These are phyloP conservation scores for Galerucella pusilla DNA, from an alignment of 2,888 invertebrate genomes.

Conservation along the genomic window DNA sequence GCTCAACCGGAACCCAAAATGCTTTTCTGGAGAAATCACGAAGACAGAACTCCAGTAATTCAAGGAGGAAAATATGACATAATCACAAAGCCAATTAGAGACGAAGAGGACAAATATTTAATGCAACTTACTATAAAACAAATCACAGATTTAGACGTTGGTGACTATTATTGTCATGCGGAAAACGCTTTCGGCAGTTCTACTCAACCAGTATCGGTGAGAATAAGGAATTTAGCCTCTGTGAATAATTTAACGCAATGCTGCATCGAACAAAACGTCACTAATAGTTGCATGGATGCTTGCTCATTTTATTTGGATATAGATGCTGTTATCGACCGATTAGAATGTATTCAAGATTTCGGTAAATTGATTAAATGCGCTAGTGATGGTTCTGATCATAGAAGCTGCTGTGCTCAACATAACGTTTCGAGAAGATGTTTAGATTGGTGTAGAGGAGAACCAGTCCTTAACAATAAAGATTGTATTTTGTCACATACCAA, in stretches of 20 bases:
- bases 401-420: constrained; percentile 83
- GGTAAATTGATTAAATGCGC: constrained; percentile 89
- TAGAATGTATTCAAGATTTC: constrained; percentile 84
- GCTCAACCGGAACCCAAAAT: constrained; percentile 84
- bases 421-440: constrained; percentile 84
- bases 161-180: constrained; percentile 87
- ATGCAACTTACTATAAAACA: constrained; percentile 82
- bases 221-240: constrained; percentile 69
- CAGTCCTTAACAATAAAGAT: constrained; percentile 72
- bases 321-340: constrained; percentile 82
- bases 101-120: constrained; percentile 76
- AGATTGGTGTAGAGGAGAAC: constrained; percentile 86
- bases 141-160: constrained; percentile 72
- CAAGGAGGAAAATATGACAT: constrained; percentile 82
- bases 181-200: constrained; percentile 84
- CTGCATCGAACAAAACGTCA: constrained; percentile 83
- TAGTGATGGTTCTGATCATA: constrained; percentile 84
- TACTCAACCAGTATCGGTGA: constrained; percentile 77
- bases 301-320: constrained; percentile 87
- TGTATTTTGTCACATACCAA: constrained; percentile 81
- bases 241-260: constrained; percentile 82
- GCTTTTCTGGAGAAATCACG: constrained; percentile 84
- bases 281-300: constrained; percentile 81
- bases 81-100: constrained; percentile 69
- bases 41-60: constrained; percentile 79